Evolutionary conservation across 2,888 invertebrate genomes (phyloP).

Genomic region (Panzeria rudis): DNA sequence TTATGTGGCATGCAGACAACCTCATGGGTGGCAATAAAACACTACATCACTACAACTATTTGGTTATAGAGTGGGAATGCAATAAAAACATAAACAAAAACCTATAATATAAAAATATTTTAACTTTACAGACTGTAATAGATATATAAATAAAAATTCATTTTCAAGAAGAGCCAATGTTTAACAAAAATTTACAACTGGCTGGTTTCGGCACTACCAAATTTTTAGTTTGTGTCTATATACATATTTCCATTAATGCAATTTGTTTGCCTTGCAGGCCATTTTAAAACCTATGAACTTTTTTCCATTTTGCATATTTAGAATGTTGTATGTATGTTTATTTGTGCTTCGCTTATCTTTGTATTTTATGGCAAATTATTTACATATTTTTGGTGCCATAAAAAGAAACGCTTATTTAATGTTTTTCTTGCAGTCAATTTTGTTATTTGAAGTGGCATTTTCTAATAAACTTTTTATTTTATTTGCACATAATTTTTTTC

Average conservation of each 20-base stretch:
- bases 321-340: background rate
- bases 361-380: slow-evolving; percentile 43
- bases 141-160: slow-evolving; percentile 31
- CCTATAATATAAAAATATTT: slow-evolving; percentile 23
- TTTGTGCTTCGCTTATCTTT: slow-evolving; percentile 2
- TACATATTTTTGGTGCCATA: slow-evolving; percentile 9
- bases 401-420: slow-evolving; percentile 26
- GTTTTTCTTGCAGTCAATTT: slow-evolving; percentile 5
- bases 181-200: slow-evolving; percentile 32
- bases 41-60: slow-evolving; percentile 60
- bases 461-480: slow-evolving; percentile 14
- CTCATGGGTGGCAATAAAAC: slow-evolving; percentile 68
- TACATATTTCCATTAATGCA: background rate
- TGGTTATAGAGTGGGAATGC: slow-evolving; percentile 53
- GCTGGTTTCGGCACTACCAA: slow-evolving; percentile 24
- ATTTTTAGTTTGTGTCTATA: background rate
- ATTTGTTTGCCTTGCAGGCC: slow-evolving; percentile 16
- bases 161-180: slow-evolving; percentile 35
- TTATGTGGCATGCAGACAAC: slow-evolving; percentile 48
- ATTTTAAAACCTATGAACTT: slow-evolving; percentile 50
- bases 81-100: slow-evolving; percentile 31
- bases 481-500: background rate
- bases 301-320: slow-evolving; percentile 15
- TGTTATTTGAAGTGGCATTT: slow-evolving; percentile 5
- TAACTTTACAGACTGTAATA: slow-evolving; percentile 37